These are phyloP conservation scores for Denticeps clupeoides DNA, from an alignment of 2,797 vertebrate species.

Conservation along the genomic window DNA sequence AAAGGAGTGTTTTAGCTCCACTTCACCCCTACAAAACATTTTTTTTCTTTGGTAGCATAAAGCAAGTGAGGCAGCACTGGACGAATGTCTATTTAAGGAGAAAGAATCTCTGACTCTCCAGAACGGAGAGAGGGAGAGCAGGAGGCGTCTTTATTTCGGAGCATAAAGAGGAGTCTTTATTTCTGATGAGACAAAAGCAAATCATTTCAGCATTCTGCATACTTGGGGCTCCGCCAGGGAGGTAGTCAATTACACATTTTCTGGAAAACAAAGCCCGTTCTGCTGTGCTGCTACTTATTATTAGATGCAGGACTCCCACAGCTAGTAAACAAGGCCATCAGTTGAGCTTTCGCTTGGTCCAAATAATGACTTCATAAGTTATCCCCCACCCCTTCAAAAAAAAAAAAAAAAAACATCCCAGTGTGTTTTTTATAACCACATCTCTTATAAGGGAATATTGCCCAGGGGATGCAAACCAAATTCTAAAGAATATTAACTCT, in stretches of 20 bases:
- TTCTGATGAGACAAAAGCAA: conserved; percentile 25
- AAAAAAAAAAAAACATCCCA: neutral
- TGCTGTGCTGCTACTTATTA: neutral
- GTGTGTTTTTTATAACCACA: neutral
- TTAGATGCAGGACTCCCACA: conserved; percentile 1
- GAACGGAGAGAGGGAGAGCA: neutral
- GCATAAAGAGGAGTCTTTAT: too few species aligned
- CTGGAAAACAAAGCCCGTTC: conserved; percentile 7
- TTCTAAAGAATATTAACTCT: neutral
- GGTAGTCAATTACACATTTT: conserved; percentile 6
- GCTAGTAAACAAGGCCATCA: neutral
- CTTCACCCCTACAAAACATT: conserved; percentile 7
- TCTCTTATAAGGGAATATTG: neutral
- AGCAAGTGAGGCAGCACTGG: neutral
- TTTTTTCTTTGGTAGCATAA: neutral
- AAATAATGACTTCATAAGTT: too few species aligned
- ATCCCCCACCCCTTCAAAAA: too few species aligned
- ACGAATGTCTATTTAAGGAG: conserved; percentile 31
- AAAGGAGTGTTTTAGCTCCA: conserved; percentile 9
- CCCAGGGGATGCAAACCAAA: too few species aligned
- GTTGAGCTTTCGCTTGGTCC: neutral
- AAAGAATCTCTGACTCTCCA: conserved; percentile 18
- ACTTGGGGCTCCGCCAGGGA: conserved; percentile 12
- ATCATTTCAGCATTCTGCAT: conserved; percentile 22
- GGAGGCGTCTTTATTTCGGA: too few species aligned